phyloP scores from a whole-genome alignment of 2,888 invertebrate genomes.

The Machimus atricapillus region DNA sequence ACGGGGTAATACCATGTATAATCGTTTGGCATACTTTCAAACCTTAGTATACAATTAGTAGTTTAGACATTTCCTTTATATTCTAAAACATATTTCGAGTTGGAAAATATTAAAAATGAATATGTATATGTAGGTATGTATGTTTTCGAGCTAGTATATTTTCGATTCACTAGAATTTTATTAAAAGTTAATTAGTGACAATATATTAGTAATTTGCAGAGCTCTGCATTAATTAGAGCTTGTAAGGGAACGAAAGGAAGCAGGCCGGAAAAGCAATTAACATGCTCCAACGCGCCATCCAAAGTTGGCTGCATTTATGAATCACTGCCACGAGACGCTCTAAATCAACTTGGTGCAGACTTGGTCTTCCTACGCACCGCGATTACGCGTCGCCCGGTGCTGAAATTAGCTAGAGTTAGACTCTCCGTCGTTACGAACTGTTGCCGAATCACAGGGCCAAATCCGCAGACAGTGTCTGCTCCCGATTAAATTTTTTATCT shows the following conservation, averaged over 20 bases:
- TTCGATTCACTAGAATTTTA: not conserved
- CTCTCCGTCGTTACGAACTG: not conserved
- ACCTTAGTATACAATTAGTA: too few species aligned
- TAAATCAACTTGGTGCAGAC: not conserved
- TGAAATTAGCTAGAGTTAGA: not conserved
- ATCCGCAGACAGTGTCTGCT: not conserved
- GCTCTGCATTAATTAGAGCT: not conserved
- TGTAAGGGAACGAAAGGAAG: not conserved
- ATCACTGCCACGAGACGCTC: not conserved
- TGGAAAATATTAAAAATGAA: too few species aligned
- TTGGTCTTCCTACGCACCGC: not conserved
- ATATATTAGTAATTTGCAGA: not conserved
- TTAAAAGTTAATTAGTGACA: not conserved
- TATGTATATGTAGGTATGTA: too few species aligned
- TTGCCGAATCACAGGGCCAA: not conserved
- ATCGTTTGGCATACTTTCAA: too few species aligned
- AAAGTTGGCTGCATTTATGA: not conserved
- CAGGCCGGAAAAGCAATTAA: not conserved
- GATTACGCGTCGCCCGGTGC: not conserved
- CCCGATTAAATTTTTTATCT: not conserved
- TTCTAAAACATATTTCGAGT: too few species aligned
- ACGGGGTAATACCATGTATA: too few species aligned
- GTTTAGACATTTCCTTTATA: too few species aligned
- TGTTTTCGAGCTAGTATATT: too few species aligned
- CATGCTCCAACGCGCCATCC: not conserved